A percentile compares a stretch with the other conserved stretches of the same genome.
These are phyloP conservation scores for Coptodon bakossiorum DNA, from an alignment of 2,113 vertebrate species.

Conservation along the genomic window DNA sequence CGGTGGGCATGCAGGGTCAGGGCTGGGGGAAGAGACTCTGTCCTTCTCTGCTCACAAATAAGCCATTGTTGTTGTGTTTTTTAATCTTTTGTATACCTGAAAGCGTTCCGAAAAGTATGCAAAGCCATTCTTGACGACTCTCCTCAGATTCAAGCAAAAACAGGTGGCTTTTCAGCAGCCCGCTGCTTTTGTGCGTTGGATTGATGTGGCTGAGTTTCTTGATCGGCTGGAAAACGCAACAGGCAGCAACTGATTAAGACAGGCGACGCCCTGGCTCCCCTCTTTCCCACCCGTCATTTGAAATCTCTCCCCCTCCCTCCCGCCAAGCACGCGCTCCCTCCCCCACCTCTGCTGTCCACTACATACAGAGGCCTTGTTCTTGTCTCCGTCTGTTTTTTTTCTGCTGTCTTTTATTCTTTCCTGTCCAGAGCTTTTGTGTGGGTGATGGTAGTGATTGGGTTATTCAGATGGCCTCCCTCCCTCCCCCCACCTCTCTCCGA, in stretches of 20 bases:
- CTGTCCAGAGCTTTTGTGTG: slow-evolving; percentile 60
- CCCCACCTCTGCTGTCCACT: slow-evolving; percentile 6
- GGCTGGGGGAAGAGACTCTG: not conserved
- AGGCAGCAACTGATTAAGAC: slow-evolving; percentile 44
- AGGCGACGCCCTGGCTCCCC: slow-evolving; percentile 10
- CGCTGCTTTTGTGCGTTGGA: not conserved
- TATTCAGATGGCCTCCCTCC: slow-evolving; percentile 35
- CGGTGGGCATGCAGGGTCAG: slow-evolving; percentile 32
- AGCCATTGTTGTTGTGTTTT: not conserved
- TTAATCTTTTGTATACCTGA: not conserved
- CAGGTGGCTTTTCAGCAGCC: slow-evolving; percentile 27
- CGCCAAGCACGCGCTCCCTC: slow-evolving; percentile 20
- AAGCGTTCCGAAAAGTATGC: not conserved
- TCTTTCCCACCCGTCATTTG: slow-evolving; percentile 13
- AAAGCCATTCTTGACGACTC: not conserved
- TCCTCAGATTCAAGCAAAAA: slow-evolving; percentile 9
- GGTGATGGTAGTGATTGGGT: slow-evolving; percentile 47
- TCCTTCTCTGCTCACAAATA: not conserved
- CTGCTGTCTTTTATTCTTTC: slow-evolving; percentile 25
- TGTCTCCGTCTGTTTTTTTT: not conserved
- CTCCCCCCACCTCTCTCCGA: not conserved
- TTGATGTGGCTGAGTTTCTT: not conserved
- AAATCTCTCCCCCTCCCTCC: slow-evolving; percentile 15
- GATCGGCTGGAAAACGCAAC: slow-evolving; percentile 16
- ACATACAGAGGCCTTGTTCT: slow-evolving; percentile 60